A percentile compares a stretch with the other conserved stretches of the same genome.
These are phyloP conservation scores for Andrena haemorrhoa DNA, from an alignment of 2,888 invertebrate genomes.

Conservation along the genomic window DNA sequence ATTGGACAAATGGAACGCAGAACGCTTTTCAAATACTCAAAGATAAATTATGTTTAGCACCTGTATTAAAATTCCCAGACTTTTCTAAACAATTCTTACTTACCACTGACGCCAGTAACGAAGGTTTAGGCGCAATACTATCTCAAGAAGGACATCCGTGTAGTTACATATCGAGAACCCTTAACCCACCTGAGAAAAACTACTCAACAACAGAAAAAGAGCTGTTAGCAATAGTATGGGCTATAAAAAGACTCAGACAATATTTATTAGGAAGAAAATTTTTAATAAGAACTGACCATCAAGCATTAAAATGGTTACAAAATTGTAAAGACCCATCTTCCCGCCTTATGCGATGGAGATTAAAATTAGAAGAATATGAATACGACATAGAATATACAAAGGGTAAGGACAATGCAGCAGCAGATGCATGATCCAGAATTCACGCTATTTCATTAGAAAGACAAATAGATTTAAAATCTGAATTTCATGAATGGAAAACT, in stretches of 20 bases:
- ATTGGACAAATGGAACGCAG: not conserved
- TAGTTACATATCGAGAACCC: not conserved
- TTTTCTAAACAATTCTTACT: not conserved
- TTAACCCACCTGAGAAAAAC: not conserved
- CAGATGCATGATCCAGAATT: not conserved
- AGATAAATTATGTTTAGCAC: not conserved
- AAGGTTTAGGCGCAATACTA: conserved; percentile 12
- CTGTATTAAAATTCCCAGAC: not conserved
- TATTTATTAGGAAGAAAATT: conserved; percentile 7
- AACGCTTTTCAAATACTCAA: not conserved
- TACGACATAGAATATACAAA: conserved; percentile 10
- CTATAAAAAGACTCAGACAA: not conserved
- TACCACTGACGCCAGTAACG: not conserved
- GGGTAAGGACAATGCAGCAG: conserved; percentile 11
- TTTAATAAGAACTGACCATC: not conserved
- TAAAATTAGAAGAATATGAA: conserved; percentile 15
- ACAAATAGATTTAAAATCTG: not conserved
- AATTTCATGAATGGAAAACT: not conserved
- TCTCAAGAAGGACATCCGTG: conserved; percentile 17
- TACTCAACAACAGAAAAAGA: conserved; percentile 9
- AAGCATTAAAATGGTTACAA: conserved; percentile 9
- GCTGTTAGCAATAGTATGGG: conserved; percentile 14
- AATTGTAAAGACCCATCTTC: not conserved
- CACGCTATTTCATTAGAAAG: not conserved
- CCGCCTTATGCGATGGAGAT: conserved; percentile 10